Evolutionary conservation across 2,113 vertebrate species (phyloP).

Genomic region (Hyaena hyaena): DNA sequence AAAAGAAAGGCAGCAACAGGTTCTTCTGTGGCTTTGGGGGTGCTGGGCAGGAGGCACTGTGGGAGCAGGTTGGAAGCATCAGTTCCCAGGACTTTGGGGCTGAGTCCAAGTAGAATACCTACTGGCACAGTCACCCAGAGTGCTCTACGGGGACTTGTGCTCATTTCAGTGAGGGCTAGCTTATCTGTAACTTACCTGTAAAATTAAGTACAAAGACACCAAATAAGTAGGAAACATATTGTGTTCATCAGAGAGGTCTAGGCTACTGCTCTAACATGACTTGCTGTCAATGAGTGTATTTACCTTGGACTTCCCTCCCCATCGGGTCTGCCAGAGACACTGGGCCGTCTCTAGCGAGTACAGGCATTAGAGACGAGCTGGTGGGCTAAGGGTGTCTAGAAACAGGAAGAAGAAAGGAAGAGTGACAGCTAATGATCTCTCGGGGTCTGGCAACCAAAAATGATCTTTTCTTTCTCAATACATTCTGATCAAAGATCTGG

Average conservation of each 20-base stretch:
- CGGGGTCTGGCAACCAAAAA: background rate
- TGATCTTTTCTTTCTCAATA: constrained; percentile 26
- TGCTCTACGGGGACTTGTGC: background rate
- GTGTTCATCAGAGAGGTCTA: background rate
- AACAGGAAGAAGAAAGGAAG: constrained; percentile 14
- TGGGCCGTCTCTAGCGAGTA: background rate
- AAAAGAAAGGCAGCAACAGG: background rate
- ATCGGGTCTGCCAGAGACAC: background rate
- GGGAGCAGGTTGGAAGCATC: background rate
- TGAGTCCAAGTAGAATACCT: background rate
- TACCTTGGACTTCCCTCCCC: background rate
- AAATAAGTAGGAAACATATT: background rate
- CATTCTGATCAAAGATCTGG: constrained; percentile 17
- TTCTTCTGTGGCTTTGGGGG: background rate
- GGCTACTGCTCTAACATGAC: background rate
- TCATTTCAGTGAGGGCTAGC: background rate
- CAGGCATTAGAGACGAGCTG: background rate
- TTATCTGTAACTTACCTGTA: background rate
- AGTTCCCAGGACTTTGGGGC: background rate
- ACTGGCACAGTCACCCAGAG: background rate
- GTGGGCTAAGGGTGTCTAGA: background rate
- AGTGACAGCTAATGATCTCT: constrained; percentile 12
- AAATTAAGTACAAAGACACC: background rate
- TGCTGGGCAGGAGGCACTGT: background rate
- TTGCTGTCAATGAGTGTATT: background rate